Conservation (phyloP, 2,888 invertebrate genomes). For the Temnothorax unifasciatus region DNA sequence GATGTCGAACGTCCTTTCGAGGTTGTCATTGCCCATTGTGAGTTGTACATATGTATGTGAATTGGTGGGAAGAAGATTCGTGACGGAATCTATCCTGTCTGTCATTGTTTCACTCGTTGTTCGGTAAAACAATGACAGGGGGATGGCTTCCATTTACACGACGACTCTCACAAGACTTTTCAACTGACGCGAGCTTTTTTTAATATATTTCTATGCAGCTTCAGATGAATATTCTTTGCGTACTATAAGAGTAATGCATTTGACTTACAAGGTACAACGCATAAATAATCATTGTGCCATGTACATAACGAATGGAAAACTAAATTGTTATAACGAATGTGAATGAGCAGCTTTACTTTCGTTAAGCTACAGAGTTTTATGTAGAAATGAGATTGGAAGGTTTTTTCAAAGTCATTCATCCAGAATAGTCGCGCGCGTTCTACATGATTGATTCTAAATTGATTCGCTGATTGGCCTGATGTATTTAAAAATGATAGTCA, state of each 20-base stretch:
- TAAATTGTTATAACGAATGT: neutral
- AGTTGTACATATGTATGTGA: slow-evolving; percentile 69
- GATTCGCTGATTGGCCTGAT: slow-evolving; percentile 59
- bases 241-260: neutral
- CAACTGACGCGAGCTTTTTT: neutral
- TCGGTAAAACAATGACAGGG: slow-evolving; percentile 50
- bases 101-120: slow-evolving; percentile 65
- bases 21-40: slow-evolving; percentile 74
- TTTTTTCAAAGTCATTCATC: slow-evolving; percentile 61
- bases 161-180: neutral
- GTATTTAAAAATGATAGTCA: slow-evolving; percentile 23
- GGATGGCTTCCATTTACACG: slow-evolving; percentile 22
- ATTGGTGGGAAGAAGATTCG: slow-evolving; percentile 77
- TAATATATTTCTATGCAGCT: neutral
- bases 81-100: slow-evolving; percentile 78
- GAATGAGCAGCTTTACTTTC: neutral
- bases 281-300: neutral
- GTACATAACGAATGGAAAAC: neutral
- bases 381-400: slow-evolving; percentile 19
- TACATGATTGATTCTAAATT: slow-evolving; percentile 70
- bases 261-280: neutral
- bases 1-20: slow-evolving; percentile 79
- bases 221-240: neutral
- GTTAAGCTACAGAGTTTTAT: neutral
- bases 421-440: slow-evolving; percentile 35